Percentiles rank a stretch among this genome's conserved stretches.
Conservation (phyloP, 2,113 vertebrate genomes). For the Myiagra hebetior region DNA sequence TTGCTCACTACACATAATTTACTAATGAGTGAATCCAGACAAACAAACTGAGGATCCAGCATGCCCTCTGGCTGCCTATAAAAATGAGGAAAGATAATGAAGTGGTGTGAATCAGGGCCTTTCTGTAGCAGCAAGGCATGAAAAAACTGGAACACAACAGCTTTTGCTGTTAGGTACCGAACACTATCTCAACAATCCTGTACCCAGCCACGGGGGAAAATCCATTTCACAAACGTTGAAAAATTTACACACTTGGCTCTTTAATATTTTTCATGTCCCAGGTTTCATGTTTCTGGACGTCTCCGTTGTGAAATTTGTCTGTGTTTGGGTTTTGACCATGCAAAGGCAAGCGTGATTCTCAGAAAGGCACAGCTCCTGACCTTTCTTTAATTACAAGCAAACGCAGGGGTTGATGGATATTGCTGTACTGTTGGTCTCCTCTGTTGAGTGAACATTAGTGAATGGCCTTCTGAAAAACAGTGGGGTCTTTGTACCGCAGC, state of each 20-base stretch:
- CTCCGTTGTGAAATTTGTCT: conserved; percentile 35
- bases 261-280: conserved; percentile 27
- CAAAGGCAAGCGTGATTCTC: conserved; percentile 13
- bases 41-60: conserved; percentile 40
- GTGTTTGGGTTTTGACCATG: conserved; percentile 15
- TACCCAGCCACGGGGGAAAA: background rate
- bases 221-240: conserved; percentile 16
- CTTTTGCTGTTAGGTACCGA: conserved; percentile 15
- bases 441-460: conserved; percentile 17
- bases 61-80: conserved; percentile 50
- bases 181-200: conserved; percentile 2
- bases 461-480: conserved; percentile 34
- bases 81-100: conserved; percentile 30
- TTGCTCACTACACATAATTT: background rate
- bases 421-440: conserved; percentile 12
- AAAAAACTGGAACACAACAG: background rate
- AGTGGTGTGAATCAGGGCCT: conserved; percentile 30
- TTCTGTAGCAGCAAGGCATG: background rate
- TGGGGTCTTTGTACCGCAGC: conserved; percentile 59
- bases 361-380: conserved; percentile 1
- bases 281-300: background rate
- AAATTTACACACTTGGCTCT: background rate
- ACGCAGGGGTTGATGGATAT: conserved; percentile 23
- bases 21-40: conserved; percentile 47
- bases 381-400: conserved; percentile 59